Percentiles rank a stretch among this genome's conserved stretches.
Evolutionary conservation across 2,888 invertebrate species (phyloP).

Genomic region (Carcina quercana): DNA sequence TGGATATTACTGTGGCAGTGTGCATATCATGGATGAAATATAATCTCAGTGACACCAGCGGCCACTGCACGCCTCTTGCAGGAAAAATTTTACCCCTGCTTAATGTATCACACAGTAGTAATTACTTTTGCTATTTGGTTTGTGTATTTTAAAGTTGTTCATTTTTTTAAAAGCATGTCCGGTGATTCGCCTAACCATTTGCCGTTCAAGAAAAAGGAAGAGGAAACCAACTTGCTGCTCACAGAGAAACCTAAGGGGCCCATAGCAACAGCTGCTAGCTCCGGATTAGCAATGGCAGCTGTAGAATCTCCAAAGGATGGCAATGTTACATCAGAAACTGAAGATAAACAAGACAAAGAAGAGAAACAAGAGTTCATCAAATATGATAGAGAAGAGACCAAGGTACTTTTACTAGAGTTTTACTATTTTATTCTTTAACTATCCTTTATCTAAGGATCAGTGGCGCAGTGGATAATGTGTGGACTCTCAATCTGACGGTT

Average conservation of each 20-base stretch:
- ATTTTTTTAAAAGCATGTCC: slow-evolving; percentile 49
- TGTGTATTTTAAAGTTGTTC: slow-evolving; percentile 10
- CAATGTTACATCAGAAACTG: slow-evolving; percentile 22
- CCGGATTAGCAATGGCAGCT: slow-evolving; percentile 19
- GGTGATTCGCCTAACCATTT: slow-evolving; percentile 49
- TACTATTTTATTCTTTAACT: not conserved
- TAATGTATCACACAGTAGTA: slow-evolving; percentile 18
- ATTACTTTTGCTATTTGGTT: slow-evolving; percentile 11
- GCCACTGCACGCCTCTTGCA: not conserved
- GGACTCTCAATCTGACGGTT: too few species aligned
- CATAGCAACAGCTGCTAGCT: slow-evolving; percentile 22
- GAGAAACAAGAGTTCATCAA: slow-evolving; percentile 41
- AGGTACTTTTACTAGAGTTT: slow-evolving; percentile 26
- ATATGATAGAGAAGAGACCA: slow-evolving; percentile 36
- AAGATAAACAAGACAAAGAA: slow-evolving; percentile 43
- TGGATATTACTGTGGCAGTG: slow-evolving; percentile 19
- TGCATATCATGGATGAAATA: slow-evolving; percentile 16
- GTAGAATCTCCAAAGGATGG: slow-evolving; percentile 29
- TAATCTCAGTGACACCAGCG: slow-evolving; percentile 11
- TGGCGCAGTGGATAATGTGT: too few species aligned
- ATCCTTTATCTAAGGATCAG: too few species aligned
- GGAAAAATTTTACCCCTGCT: not conserved
- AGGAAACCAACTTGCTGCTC: slow-evolving; percentile 38
- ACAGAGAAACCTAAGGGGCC: slow-evolving; percentile 33
- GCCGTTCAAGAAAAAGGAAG: slow-evolving; percentile 50